Evolutionary conservation across 2,113 vertebrate genomes (phyloP), one percentile per base, ranked within the genome.

Genomic region (Gadus macrocephalus): DNA sequence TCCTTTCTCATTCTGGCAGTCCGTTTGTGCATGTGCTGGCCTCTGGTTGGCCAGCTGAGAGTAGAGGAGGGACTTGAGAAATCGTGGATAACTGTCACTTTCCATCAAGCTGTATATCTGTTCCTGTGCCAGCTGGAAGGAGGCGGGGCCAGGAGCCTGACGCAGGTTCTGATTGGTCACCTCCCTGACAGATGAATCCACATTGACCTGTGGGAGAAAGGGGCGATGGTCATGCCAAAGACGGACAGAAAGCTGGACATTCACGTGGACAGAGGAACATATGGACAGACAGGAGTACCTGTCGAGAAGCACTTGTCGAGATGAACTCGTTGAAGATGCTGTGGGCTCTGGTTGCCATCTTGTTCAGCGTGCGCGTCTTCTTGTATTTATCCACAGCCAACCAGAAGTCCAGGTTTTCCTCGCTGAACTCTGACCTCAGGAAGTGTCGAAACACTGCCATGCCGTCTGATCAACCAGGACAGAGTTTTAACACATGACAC

Each of bases 351-450:
- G 93, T 89, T 0, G 91, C 83, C 94, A 98, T 95, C 89, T 96
- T 97, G 81, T 91, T 93, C 72, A 93, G 90, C 9, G 95, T 94
- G 71, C 91, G 92, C 78, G 93, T 94, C 75, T 87, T 94, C 85
- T 93, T 95, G 89, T 95, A 99, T 76, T 93, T 94, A 86, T 98
- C 96, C 1, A 94, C 98, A 0, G 95, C 95, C 86, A 98, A 89
- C 96, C 96, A 99, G 90, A 99, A 99, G 77, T 98, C 96, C 72
- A 99, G 87, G 86, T 99, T 99, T 87, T 99, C 96, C 74, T 99
- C 96, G 0, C 95, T 98, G 84, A 98, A 98, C 85, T 98, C 97
- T 0, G 95, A 96, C 78, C 92, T 93, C 72, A 99, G 90, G 81
- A 99, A 99, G 75, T 94, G 92, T 61, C 94, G 93, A 85, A 99